Evolutionary conservation across 2,797 vertebrate genomes (phyloP).

Genomic region (Siniperca obscura): DNA sequence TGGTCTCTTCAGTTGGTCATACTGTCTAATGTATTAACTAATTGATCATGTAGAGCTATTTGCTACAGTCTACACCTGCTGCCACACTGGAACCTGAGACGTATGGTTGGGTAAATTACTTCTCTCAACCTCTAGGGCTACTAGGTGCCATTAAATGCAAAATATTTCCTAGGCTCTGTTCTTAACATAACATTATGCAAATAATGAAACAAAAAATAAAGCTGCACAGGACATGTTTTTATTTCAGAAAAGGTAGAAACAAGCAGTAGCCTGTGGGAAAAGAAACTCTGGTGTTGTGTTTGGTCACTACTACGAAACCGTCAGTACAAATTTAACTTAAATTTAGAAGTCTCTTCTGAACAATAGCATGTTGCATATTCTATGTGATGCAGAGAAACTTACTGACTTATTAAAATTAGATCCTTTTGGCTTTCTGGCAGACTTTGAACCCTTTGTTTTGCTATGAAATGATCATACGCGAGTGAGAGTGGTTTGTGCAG

Average conservation of each 20-base stretch:
- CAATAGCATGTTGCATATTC: background rate
- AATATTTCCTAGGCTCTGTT: background rate
- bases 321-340: background rate
- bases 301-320: background rate
- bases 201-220: background rate
- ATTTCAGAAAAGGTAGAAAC: background rate
- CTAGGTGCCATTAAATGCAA: background rate
- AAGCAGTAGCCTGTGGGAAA: slow-evolving; percentile 15
- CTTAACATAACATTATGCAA: background rate
- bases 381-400: background rate
- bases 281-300: background rate
- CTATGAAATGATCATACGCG: background rate
- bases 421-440: background rate
- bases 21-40: slow-evolving; percentile 5
- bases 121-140: slow-evolving; percentile 15
- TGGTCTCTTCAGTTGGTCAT: background rate
- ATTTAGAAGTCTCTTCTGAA: background rate
- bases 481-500: background rate
- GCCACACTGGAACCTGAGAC: slow-evolving; percentile 17
- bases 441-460: background rate
- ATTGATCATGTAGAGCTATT: slow-evolving; percentile 9
- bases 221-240: background rate
- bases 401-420: background rate
- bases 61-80: slow-evolving; percentile 8
- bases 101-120: slow-evolving; percentile 37